A percentile compares a stretch with the other conserved stretches of the same genome.
Conservation (phyloP, 2,113 vertebrate species). For the Murina feae region DNA sequence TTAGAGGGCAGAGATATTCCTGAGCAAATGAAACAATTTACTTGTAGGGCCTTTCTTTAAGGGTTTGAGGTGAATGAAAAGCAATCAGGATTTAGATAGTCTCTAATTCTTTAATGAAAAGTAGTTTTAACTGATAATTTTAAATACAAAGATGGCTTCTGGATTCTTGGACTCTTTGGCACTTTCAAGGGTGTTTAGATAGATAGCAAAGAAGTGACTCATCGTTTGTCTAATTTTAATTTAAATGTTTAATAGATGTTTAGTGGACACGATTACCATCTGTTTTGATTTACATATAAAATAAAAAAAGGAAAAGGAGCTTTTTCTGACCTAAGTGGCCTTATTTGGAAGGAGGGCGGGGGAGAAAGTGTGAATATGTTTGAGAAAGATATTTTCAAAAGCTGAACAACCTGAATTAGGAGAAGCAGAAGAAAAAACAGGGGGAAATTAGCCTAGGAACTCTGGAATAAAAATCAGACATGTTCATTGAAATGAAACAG, state of each 20-base stretch:
- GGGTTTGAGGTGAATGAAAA: neutral
- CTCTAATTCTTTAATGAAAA: neutral
- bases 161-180: neutral
- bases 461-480: neutral
- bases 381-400: constrained; percentile 34
- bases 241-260: constrained; percentile 3
- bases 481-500: neutral
- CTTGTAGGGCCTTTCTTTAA: neutral
- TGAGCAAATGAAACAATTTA: neutral
- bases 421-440: neutral
- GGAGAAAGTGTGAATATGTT: neutral
- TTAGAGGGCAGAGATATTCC: neutral
- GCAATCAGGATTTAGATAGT: neutral
- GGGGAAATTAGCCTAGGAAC: neutral
- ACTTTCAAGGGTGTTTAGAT: neutral
- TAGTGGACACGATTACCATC: neutral
- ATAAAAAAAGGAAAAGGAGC: neutral
- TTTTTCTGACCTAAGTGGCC: neutral
- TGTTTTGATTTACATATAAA: neutral
- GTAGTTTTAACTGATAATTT: neutral
- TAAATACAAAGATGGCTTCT: neutral
- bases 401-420: neutral
- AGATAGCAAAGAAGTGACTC: neutral
- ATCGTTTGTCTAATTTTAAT: neutral
- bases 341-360: neutral